Evolutionary conservation across 2,888 invertebrate genomes (phyloP), one percentile per base, ranked within the genome.

Genomic region (Disparrhopalites patrizii): DNA sequence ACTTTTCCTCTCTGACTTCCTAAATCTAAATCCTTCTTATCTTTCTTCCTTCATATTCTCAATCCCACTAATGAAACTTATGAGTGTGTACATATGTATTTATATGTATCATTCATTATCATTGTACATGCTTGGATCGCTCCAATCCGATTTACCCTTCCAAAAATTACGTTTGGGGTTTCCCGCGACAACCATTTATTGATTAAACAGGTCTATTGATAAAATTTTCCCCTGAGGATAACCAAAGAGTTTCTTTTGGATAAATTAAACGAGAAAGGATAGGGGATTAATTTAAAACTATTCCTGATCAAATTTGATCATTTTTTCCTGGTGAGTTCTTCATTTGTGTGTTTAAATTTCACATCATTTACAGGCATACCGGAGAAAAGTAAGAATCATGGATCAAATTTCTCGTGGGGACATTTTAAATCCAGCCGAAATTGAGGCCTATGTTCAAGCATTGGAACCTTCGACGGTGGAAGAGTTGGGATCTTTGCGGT

Each of bases 361-460:
- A n/a, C n/a, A n/a, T n/a, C n/a, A n/a, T n/a, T n/a, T n/a, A n/a
- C n/a, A n/a, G n/a, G n/a, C n/a, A n/a, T n/a, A n/a, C n/a, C n/a
- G n/a, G n/a, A n/a, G n/a, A n/a, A n/a, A n/a, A n/a, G n/a, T n/a
- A n/a, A 47, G 5, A 47, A 23, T 47, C 30, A 55, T 63, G 52
- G 31, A 62, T 52, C 28, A 23, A 18, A 43, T 47, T 30, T 13
- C 54, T 4, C 25, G 72, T 55, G 63, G 66, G n/a, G 73, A 74
- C 62, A 62, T 73, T 38, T 62, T 76, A 36, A 65, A 62, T 13
- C 70, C 70, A 15, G 73, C 77, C 23, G 92, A 93, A 81, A 81
- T 89, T 5, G 90, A 91, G 77, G 80, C 85, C 70, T 91, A 85
- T 76, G 83, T 91, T 3, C 85, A 90, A 77, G 86, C 87, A 72